These are phyloP conservation scores for Microtus oregoni DNA, from an alignment of 2,113 vertebrate species.

Conservation along the genomic window DNA sequence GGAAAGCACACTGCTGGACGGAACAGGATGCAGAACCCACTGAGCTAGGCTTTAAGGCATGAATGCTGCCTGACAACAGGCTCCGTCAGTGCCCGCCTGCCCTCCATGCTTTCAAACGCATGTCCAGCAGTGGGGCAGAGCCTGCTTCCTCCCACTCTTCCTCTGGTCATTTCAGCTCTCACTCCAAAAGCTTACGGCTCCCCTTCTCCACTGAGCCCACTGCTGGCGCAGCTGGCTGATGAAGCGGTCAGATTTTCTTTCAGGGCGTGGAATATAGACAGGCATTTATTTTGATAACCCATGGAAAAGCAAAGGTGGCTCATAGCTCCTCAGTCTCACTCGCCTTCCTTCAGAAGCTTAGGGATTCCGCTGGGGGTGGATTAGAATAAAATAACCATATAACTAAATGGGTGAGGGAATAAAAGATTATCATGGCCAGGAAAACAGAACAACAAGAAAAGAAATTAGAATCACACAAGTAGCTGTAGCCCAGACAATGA, in stretches of 20 bases:
- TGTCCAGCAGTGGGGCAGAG: neutral
- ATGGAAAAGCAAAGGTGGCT: neutral
- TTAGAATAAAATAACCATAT: neutral
- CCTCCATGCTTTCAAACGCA: neutral
- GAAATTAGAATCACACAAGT: slow-evolving; percentile 6
- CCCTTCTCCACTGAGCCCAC: neutral
- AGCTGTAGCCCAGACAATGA: slow-evolving; percentile 3
- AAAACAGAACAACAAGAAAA: neutral
- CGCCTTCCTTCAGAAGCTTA: neutral
- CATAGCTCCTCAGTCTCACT: neutral
- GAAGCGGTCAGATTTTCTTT: slow-evolving; percentile 14
- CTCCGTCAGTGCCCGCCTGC: neutral
- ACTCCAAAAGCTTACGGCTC: neutral
- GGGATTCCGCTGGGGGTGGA: neutral
- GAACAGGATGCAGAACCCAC: neutral
- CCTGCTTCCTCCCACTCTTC: neutral
- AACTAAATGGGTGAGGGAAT: neutral
- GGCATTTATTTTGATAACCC: neutral
- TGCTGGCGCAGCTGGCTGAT: neutral
- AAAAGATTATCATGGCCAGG: neutral
- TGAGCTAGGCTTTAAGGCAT: slow-evolving; percentile 20
- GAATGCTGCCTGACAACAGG: neutral
- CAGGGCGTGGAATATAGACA: neutral
- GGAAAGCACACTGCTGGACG: neutral
- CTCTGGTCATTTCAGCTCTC: neutral